These are phyloP conservation scores for Osmoderma eremita DNA, from an alignment of 2,888 invertebrate genomes.

Conservation along the genomic window DNA sequence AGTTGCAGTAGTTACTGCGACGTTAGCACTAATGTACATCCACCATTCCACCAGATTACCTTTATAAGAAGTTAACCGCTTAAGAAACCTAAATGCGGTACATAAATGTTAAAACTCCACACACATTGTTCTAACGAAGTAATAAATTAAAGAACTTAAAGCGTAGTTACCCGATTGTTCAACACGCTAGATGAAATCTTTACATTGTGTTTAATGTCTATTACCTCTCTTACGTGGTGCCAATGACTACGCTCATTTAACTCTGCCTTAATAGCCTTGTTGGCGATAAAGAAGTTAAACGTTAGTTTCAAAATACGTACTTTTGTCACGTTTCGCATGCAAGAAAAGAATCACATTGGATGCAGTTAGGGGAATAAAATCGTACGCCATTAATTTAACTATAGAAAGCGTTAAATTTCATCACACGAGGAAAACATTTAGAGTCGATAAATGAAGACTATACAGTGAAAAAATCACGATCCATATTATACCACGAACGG, in stretches of 20 bases:
- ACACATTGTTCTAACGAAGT: conserved; percentile 5
- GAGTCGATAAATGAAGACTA: conserved; percentile 17
- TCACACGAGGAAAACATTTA: conserved; percentile 31
- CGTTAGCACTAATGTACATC: no score
- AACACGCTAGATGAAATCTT: conserved; percentile 18
- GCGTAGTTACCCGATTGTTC: conserved; percentile 22
- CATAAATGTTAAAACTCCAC: no score
- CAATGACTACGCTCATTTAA: conserved; percentile 20
- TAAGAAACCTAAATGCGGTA: no score
- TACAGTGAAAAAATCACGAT: conserved; percentile 18
- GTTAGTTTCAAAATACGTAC: conserved; percentile 27
- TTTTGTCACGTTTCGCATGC: conserved; percentile 32
- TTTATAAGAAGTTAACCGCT: no score
- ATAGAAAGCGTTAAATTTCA: conserved; percentile 33
- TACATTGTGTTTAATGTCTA: conserved; percentile 21
- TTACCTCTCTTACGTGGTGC: conserved; percentile 17
- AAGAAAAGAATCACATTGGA: conserved; percentile 24
- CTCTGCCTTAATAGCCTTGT: conserved; percentile 10
- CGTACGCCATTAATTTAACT: conserved; percentile 28
- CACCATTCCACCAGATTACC: no score
- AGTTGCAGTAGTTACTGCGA: no score
- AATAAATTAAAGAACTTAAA: conserved; percentile 12
- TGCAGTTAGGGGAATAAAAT: conserved; percentile 16
- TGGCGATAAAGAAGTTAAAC: conserved; percentile 17
- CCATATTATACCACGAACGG: conserved; percentile 10